phyloP scores from a whole-genome alignment of 2,888 invertebrate species.

The Synanthedon andrenaeformis region DNA sequence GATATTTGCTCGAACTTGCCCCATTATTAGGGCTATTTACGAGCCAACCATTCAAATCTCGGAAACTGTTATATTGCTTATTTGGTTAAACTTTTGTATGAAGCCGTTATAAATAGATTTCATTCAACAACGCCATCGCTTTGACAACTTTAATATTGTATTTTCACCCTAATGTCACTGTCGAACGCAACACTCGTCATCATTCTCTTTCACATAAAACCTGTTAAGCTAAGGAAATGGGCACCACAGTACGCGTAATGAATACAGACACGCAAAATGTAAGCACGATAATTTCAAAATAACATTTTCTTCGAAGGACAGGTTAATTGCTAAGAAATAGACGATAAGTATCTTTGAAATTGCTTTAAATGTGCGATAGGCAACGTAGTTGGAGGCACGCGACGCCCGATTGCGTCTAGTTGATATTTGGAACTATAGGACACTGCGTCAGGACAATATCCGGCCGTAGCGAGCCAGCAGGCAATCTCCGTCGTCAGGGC shows the following conservation, averaged over 20 bases:
- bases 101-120: slow-evolving; percentile 8
- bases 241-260: slow-evolving; percentile 13
- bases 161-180: background rate
- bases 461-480: slow-evolving; percentile 10
- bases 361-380: slow-evolving; percentile 4
- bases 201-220: background rate
- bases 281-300: slow-evolving; percentile 11
- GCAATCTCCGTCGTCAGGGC: slow-evolving; percentile 11
- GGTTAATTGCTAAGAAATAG: slow-evolving; percentile 12
- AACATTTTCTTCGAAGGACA: slow-evolving; percentile 11
- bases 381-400: slow-evolving; percentile 16
- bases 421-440: slow-evolving; percentile 6
- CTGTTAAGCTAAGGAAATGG: background rate
- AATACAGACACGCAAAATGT: slow-evolving; percentile 21
- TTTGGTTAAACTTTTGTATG: background rate
- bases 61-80: slow-evolving; percentile 11
- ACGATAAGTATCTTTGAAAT: slow-evolving; percentile 6
- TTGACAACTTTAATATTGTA: background rate
- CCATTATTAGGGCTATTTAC: slow-evolving; percentile 15
- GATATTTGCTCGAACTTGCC: slow-evolving; percentile 14
- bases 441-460: slow-evolving; percentile 13
- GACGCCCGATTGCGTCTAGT: slow-evolving; percentile 7
- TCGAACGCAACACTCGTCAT: background rate
- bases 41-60: slow-evolving; percentile 12
- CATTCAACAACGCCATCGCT: slow-evolving; percentile 5